Evolutionary conservation across 2,888 invertebrate genomes (phyloP), one percentile per base, ranked within the genome.

Genomic region (Brachypterus glaber): DNA sequence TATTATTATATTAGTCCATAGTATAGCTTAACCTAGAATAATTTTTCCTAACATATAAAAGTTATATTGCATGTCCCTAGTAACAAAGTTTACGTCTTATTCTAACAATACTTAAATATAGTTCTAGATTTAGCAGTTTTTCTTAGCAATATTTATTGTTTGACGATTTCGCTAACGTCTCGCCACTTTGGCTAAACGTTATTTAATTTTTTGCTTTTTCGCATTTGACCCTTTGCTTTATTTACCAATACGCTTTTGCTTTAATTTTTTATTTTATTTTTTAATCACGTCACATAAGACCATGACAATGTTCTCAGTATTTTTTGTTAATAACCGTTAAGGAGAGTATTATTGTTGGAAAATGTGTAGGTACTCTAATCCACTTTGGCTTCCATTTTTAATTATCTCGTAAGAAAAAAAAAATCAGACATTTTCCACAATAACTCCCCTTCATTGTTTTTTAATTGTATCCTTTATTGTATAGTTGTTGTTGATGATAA

Each of bases 51-150:
- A 62, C 57, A 54, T 61, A 55, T 61, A 60, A 58, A 54, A 52
- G 57, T 60, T 61, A 58, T 58, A 59, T 61, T 63, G 63, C 64
- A 63, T 64, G 64, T 54, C 57, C 60, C 58, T 62, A 62, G 62
- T 55, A 58, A 53, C 56, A 57, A 56, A 48, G 53, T 52, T 55
- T 53, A 47, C 44, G 48, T 53, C 58, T 59, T 55, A 56, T 58
- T 59, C 58, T 61, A 54, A 8, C 27, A 17, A 50, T 57, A 58
- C 57, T 57, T 60, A 59, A 21, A 62, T 54, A 55, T 63, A 61
- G 59, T 55, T 54, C 8, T 60, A 62, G 60, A 55, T 53, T 59
- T 62, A 60, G 61, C 61, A 56, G 55, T 55, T 60, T n/a, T n/a
- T 53, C 51, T 58, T 59, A 52, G 54, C 44, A 9, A 27, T 27